Base-by-base conservation (phyloP, 1,140 invertebrate species). In the Propsilocerus akamusi region DNA sequence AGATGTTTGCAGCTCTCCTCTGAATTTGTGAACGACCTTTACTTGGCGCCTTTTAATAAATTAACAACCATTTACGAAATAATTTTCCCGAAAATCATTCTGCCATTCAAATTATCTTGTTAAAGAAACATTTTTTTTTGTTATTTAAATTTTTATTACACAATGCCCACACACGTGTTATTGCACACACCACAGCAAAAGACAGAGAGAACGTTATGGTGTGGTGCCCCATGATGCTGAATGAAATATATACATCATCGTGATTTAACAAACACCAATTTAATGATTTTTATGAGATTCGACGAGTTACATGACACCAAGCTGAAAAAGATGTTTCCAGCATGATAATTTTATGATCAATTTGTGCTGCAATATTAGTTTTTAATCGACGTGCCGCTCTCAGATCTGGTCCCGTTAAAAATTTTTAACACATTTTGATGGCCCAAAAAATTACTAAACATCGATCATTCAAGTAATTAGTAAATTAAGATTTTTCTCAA, bases 201-300 rank as follows among this genome's bases (percentile, higher is more conserved):
- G 10, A 30, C 10, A 8, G n/a, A 30, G n/a, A 30, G n/a, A 30
- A 30, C 10, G n/a, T 30, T n/a, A 30, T 30, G n/a, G n/a, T n/a
- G n/a, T n/a, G n/a, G n/a, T n/a, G n/a, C n/a, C n/a, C n/a, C n/a
- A n/a, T n/a, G n/a, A n/a, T n/a, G n/a, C n/a, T n/a, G n/a, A n/a
- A n/a, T n/a, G n/a, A n/a, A n/a, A n/a, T n/a, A 30, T 30, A 11
- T 30, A 11, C 10, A 30, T 11, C 28, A 41, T 41, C 34, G 22
- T 41, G 14, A 41, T 41, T 41, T 41, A 41, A 41, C 34, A 41
- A 41, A 41, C 34, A 41, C 34, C n/a, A 41, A 6, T 41, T 41
- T 41, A 41, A 41, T 41, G 34, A 41, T 41, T 41, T 20, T 41
- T n/a, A 41, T 41, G 14, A 41, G 34, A 41, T 41, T 41, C 22